These are phyloP conservation scores for Cerastoderma edule DNA, from an alignment of 2,888 invertebrate genomes.

Conservation along the genomic window DNA sequence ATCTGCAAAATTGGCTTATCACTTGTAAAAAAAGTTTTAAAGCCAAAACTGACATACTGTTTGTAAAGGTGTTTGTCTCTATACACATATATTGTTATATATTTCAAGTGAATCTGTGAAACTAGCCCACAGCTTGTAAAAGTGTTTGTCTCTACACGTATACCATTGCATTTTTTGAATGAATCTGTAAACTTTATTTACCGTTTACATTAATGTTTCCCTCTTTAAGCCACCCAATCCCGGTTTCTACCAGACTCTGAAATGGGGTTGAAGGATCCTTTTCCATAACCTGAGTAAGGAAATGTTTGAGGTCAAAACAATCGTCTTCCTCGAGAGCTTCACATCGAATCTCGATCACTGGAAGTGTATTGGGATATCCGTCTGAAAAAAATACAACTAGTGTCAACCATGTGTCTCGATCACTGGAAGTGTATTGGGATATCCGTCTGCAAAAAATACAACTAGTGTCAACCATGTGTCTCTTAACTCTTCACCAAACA, in stretches of 20 bases:
- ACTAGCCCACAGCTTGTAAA: too few species aligned
- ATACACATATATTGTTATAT: too few species aligned
- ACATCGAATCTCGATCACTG: constrained; percentile 71
- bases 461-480: too few species aligned
- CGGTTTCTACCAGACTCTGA: constrained; percentile 38
- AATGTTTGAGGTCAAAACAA: constrained; percentile 49
- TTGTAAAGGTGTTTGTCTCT: too few species aligned
- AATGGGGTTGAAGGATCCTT: constrained; percentile 35
- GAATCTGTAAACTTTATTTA: constrained; percentile 11
- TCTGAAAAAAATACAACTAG: constrained; percentile 68
- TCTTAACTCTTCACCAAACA: too few species aligned
- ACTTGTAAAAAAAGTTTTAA: too few species aligned
- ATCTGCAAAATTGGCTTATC: too few species aligned
- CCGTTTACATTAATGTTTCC: constrained; percentile 50
- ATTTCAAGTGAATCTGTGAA: too few species aligned
- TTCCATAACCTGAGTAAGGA: constrained; percentile 59
- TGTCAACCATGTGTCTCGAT: too few species aligned
- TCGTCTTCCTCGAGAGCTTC: constrained; percentile 62
- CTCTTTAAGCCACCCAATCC: constrained; percentile 52
- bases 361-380: constrained; percentile 65
- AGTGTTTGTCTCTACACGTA: too few species aligned
- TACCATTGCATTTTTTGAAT: too few species aligned
- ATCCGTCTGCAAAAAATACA: constrained; percentile 66
- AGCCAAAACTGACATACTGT: too few species aligned
- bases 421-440: constrained; percentile 68